Evolutionary conservation across 2,888 invertebrate genomes (phyloP).

Genomic region (Platerodrilus igneus): DNA sequence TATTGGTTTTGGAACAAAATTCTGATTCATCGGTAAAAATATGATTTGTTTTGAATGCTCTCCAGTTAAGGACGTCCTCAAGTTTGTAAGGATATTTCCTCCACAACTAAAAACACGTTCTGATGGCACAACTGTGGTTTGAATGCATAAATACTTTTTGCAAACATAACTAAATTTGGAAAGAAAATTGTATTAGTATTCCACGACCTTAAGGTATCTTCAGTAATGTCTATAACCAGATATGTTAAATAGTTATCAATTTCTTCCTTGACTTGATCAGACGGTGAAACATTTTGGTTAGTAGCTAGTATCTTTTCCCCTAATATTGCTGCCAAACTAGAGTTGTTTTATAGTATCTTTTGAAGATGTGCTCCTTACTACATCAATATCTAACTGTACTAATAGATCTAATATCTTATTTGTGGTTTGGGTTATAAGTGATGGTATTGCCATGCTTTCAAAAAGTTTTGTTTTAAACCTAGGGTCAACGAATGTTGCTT

Average conservation of each 20-base stretch:
- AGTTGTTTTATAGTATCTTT: too few relatives aligned
- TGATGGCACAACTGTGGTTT: not conserved
- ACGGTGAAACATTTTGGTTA: not conserved
- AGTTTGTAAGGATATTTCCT: slow-evolving; percentile 1
- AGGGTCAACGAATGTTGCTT: slow-evolving; percentile 1
- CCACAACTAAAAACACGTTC: slow-evolving; percentile 6
- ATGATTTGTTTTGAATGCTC: slow-evolving; percentile 1
- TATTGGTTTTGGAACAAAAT: not conserved
- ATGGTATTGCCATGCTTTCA: not conserved
- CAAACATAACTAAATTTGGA: not conserved
- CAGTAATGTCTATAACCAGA: not conserved
- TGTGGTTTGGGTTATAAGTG: too few relatives aligned
- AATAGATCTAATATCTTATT: too few relatives aligned
- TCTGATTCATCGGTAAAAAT: not conserved
- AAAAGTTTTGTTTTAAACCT: slow-evolving; percentile 1
- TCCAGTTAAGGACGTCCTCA: slow-evolving; percentile 3
- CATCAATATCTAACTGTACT: too few relatives aligned
- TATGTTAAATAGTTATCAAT: not conserved
- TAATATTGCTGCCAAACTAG: too few relatives aligned
- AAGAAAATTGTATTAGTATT: not conserved
- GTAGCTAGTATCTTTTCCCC: too few relatives aligned
- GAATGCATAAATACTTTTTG: not conserved
- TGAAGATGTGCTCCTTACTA: too few relatives aligned
- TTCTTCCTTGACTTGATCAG: not conserved
- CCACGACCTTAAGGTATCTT: not conserved